A percentile compares a stretch with the other conserved stretches of the same genome.
Conservation (phyloP, 1,140 invertebrate genomes). For the Papilio glaucus region DNA sequence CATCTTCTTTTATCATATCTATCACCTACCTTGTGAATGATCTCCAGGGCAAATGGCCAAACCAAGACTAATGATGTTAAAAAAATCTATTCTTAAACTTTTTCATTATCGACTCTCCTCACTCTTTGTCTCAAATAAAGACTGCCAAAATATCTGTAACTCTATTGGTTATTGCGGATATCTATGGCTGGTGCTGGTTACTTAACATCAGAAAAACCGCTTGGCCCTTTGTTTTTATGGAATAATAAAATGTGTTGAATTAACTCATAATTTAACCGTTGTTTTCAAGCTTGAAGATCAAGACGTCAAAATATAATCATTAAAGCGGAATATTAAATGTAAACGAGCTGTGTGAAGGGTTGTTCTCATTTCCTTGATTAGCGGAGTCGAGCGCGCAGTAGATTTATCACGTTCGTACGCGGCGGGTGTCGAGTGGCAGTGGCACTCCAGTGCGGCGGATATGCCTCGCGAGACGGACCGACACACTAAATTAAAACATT, state of each 20-base stretch:
- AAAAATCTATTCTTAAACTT: too few relatives aligned
- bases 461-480: constrained; percentile 63
- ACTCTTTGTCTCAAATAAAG: too few relatives aligned
- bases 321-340: constrained; percentile 54
- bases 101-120: too few relatives aligned
- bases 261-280: not conserved
- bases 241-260: too few relatives aligned
- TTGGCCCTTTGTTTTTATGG: too few relatives aligned
- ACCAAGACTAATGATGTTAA: too few relatives aligned
- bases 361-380: constrained; percentile 77
- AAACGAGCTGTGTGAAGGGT: constrained; percentile 62
- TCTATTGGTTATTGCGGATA: too few relatives aligned
- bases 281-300: constrained; percentile 2
- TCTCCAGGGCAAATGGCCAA: too few relatives aligned
- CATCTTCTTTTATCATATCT: not conserved
- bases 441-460: constrained; percentile 57
- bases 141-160: too few relatives aligned
- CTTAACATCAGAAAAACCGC: too few relatives aligned
- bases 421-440: constrained; percentile 71
- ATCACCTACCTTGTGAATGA: too few relatives aligned
- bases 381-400: constrained; percentile 57
- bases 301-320: constrained; percentile 39
- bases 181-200: too few relatives aligned
- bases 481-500: constrained; percentile 80
- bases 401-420: constrained; percentile 72